Evolutionary conservation across 2,888 invertebrate genomes (phyloP).

Genomic region (Drosophila formosana): DNA sequence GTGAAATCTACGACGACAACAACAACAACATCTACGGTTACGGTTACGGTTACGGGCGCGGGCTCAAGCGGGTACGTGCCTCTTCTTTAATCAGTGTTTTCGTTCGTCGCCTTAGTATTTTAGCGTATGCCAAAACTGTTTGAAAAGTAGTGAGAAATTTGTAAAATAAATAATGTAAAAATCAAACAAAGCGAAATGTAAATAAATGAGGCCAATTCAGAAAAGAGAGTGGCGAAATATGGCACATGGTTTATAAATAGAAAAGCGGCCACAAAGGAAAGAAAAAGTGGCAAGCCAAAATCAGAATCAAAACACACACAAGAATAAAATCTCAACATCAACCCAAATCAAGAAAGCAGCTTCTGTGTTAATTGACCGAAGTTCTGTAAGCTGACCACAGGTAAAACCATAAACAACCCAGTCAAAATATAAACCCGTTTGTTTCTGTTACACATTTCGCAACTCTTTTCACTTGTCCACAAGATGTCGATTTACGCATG

Average conservation of each 20-base stretch:
- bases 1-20: constrained; percentile 66
- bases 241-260: constrained; percentile 66
- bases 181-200: constrained; percentile 55
- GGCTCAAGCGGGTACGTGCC: constrained; percentile 30
- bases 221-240: constrained; percentile 68
- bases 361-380: constrained; percentile 20
- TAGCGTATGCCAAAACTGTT: constrained; percentile 59
- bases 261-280: constrained; percentile 53
- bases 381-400: constrained; percentile 28
- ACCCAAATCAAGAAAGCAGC: constrained; percentile 13
- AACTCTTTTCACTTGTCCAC: constrained; percentile 70
- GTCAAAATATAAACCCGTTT: constrained; percentile 60
- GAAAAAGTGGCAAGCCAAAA: constrained; percentile 62
- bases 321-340: background rate
- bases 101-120: constrained; percentile 20
- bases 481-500: constrained; percentile 60
- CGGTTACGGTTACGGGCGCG: constrained; percentile 3
- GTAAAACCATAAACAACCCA: constrained; percentile 39
- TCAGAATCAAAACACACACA: constrained; percentile 27
- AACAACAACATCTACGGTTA: constrained; percentile 15
- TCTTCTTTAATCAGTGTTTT: constrained; percentile 53
- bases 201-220: constrained; percentile 68
- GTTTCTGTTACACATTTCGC: constrained; percentile 71
- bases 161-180: constrained; percentile 44
- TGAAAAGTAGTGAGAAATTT: constrained; percentile 45